Conservation (phyloP, 2,888 invertebrate species). For the Geotrupes spiniger region DNA sequence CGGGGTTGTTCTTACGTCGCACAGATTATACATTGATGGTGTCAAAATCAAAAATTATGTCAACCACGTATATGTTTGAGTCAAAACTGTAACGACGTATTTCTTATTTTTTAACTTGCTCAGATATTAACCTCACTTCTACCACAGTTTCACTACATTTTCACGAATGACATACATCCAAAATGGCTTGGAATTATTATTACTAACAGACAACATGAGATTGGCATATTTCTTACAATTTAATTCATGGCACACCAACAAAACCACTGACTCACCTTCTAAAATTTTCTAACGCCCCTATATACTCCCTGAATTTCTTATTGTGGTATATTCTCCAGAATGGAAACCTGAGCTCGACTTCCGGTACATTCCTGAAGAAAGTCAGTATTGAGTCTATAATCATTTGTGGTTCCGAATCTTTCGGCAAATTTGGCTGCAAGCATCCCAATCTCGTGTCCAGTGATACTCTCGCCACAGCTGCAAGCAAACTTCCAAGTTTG, state of each 20-base stretch:
- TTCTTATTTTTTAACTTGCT: too few relatives aligned
- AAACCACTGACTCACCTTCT: conserved; percentile 56
- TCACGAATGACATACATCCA: too few relatives aligned
- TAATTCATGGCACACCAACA: not conserved
- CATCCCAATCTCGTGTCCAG: conserved; percentile 79
- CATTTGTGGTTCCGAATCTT: conserved; percentile 64
- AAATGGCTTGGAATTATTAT: too few relatives aligned
- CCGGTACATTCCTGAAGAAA: conserved; percentile 75
- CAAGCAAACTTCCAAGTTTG: conserved; percentile 27
- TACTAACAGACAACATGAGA: too few relatives aligned
- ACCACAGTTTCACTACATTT: too few relatives aligned
- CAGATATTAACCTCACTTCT: too few relatives aligned
- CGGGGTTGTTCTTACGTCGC: too few relatives aligned
- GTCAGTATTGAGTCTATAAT: conserved; percentile 76
- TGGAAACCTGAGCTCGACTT: conserved; percentile 71
- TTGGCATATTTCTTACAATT: too few relatives aligned
- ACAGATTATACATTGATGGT: too few relatives aligned
- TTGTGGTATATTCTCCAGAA: conserved; percentile 73
- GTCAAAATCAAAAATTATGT: too few relatives aligned
- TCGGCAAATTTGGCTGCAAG: conserved; percentile 53
- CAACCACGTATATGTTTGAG: too few relatives aligned
- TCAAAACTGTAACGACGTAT: too few relatives aligned
- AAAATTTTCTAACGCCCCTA: conserved; percentile 69
- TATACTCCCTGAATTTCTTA: conserved; percentile 67
- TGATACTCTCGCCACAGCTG: conserved; percentile 79